These are phyloP conservation scores for Augochlora pura DNA, from an alignment of 1,140 invertebrate species.

Conservation along the genomic window DNA sequence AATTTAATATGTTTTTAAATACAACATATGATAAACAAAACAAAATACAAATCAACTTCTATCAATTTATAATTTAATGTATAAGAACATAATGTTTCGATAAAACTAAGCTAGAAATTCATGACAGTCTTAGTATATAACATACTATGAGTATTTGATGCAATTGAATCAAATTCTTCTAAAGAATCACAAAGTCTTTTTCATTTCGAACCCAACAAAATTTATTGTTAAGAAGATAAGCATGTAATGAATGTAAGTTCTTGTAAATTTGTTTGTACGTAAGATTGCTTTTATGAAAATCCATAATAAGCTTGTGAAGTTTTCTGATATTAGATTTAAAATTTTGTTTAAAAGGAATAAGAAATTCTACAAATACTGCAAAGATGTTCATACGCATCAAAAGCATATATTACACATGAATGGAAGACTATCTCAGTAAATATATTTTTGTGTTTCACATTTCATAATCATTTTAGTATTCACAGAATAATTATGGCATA, in stretches of 20 bases:
- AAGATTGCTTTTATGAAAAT: background rate
- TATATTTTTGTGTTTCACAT: background rate
- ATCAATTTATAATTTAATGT: background rate
- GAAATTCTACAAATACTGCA: background rate
- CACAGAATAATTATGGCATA: background rate
- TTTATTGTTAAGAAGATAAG: background rate
- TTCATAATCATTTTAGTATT: background rate
- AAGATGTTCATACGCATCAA: background rate
- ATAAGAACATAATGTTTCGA: too few relatives aligned
- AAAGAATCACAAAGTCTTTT: background rate
- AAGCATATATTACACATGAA: background rate
- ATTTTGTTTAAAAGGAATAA: background rate
- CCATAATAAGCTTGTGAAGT: background rate
- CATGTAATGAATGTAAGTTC: background rate
- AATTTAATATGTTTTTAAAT: background rate
- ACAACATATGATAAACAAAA: background rate
- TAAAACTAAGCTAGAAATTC: background rate
- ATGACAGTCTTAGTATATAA: background rate
- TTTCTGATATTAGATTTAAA: background rate
- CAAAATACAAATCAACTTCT: background rate
- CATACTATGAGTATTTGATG: background rate
- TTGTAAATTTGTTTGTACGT: background rate
- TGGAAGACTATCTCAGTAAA: background rate
- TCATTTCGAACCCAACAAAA: background rate
- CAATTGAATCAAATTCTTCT: too few relatives aligned